Evolutionary conservation across 2,113 vertebrate genomes (phyloP), one percentile per base, ranked within the genome.

Genomic region (Psammodynastes pulverulentus): DNA sequence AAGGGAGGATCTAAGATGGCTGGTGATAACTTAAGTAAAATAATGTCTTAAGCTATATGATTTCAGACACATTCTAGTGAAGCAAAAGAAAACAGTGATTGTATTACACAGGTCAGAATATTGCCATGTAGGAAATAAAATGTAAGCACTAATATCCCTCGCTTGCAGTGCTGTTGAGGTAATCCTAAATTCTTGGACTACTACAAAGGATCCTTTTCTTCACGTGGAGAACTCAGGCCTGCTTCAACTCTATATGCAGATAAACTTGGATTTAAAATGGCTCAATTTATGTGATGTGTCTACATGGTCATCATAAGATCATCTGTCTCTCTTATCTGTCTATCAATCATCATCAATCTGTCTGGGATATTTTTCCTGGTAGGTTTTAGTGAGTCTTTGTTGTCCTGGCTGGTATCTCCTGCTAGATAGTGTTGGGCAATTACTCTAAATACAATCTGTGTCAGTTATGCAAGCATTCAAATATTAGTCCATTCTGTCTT

Each of bases 21-120:
- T 5, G 45, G 79, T 84, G 95, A 94, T 92, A 91, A 93, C 94
- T 84, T 84, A 88, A 95, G 93, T 52, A 90, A 94, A 94, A 96
- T 24, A 87, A 26, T 0, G 89, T 93, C 23, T 5, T 93, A 46
- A 87, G 79, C 9, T 0, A 84, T 1, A 0, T 0, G n/a, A 12
- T 46, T 39, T 88, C 58, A 54, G 9, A 3, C 90, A 46, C 39
- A 7, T 53, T 85, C 84, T 89, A 46, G n/a, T 62, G 92, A 12
- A 26, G 0, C 89, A n/a, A 0, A 39, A 58, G 1, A 45, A n/a
- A 84, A 3, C 34, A 52, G 19, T 0, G 34, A 54, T 1, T 49
- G 89, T 92, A 87, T 15, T 53, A 48, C 72, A 54, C 52, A 3
- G 0, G 2, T 46, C n/a, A 87, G 51, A 46, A 15, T 29, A 56